These are phyloP conservation scores for Anarsia innoxiella DNA, from an alignment of 2,888 invertebrate genomes.

Conservation along the genomic window DNA sequence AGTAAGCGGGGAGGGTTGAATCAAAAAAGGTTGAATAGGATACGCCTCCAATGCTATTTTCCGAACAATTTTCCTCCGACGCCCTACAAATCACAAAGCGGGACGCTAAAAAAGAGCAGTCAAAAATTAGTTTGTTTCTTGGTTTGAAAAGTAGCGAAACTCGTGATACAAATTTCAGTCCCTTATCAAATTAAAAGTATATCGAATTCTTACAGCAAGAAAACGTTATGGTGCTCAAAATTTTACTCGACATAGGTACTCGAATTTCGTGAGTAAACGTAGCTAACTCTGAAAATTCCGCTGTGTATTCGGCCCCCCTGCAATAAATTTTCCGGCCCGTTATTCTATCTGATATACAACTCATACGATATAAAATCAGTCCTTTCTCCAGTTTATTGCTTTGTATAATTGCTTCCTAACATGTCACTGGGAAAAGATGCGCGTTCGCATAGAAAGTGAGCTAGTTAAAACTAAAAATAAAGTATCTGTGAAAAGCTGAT, in stretches of 20 bases:
- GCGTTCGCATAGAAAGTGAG: no score
- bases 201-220: no score
- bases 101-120: constrained; percentile 1
- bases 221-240: no score
- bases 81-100: constrained; percentile 9
- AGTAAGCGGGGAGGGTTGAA: constrained; percentile 4
- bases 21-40: constrained; percentile 12
- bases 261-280: constrained; percentile 1
- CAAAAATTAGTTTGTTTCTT: neutral
- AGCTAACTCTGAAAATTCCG: constrained; percentile 21
- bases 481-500: no score
- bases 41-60: constrained; percentile 14
- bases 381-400: constrained; percentile 26
- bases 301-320: constrained; percentile 27
- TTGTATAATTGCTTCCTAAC: constrained; percentile 27
- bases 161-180: no score
- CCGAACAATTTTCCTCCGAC: constrained; percentile 16
- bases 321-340: constrained; percentile 36
- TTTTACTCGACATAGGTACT: no score
- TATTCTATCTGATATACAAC: constrained; percentile 32
- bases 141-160: neutral
- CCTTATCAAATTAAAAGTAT: no score
- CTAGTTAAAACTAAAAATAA: no score
- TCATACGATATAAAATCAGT: constrained; percentile 29
- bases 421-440: no score